A percentile compares a stretch with the other conserved stretches of the same genome.
Evolutionary conservation across 2,797 vertebrate genomes (phyloP).

Genomic region (Eremophila alpestris): DNA sequence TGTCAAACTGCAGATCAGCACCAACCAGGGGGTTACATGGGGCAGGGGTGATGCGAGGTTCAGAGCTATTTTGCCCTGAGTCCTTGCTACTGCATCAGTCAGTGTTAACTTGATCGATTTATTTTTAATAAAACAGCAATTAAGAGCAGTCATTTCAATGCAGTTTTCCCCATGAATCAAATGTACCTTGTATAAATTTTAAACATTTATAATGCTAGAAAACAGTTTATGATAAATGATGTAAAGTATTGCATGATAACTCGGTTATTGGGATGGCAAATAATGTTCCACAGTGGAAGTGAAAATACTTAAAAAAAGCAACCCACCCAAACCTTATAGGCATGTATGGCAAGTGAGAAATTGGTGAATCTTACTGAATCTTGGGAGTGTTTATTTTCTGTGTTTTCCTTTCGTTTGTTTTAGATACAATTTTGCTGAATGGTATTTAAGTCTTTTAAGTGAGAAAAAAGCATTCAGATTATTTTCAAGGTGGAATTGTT

Average conservation of each 20-base stretch:
- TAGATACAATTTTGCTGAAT: neutral
- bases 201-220: neutral
- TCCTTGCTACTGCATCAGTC: neutral
- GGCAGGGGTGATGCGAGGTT: fast-evolving
- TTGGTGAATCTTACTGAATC: neutral
- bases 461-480: neutral
- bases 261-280: neutral
- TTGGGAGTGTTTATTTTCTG: neutral
- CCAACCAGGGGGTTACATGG: neutral
- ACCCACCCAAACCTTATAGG: neutral
- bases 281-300: neutral
- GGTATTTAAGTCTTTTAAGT: neutral
- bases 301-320: neutral
- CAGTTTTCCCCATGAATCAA: neutral
- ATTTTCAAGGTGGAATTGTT: neutral
- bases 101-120: neutral
- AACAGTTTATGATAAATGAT: neutral
- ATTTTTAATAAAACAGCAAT: neutral
- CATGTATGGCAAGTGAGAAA: neutral
- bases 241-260: neutral
- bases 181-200: neutral
- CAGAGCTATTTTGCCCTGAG: neutral
- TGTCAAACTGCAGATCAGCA: neutral
- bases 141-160: neutral
- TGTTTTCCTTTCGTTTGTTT: neutral